Base-by-base conservation (phyloP, 2,888 invertebrate species). In the Cheilosia pagana region DNA sequence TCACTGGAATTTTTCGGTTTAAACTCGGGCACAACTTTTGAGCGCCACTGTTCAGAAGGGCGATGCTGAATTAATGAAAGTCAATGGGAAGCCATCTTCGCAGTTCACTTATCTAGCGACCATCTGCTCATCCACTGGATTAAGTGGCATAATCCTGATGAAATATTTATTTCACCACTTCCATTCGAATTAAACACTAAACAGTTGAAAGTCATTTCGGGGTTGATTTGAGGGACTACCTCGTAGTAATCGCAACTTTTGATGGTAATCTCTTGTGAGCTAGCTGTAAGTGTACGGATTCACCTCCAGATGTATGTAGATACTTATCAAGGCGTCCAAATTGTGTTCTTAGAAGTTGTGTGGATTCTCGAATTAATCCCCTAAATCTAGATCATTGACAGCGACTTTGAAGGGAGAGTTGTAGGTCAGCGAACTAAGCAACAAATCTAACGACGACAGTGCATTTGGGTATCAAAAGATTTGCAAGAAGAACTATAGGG, bases 111-210 rank as follows among this genome's bases (percentile, higher is more conserved):
- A 35, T 35, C 35, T 3, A 4, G 6, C 6, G 14, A 19, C 28
- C 50, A 50, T 65, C 63, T 65, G 63, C 39, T 50, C 63, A n/a
- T 65, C 39, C 23, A 39, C 35, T 39, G 50, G 52, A 65, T 65
- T 52, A 52, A 39, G 16, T 65, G 52, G 39, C 25, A n/a, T 45
- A 45, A 45, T 65, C 39, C 52, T 52, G 39, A 65, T 52, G 23
- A 65, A 65, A 65, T 52, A 65, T 65, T 65, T 52, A 65, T 23
- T 50, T 16, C 1, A 16, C 43, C 5, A 7, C 16, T 39, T 50
- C 35, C 35, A 39, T 50, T 45, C 19, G 8, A 19, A 7, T 19
- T 19, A 28, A 19, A n/a, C 19, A 7, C 10, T 19, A 28, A 19
- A n/a, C 19, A 8, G 35, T 45, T 21, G 23, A 21, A 68, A 68